Conservation (phyloP, 53 echinoderm and acorn worm genomes). For the Paelopatides confundens region DNA sequence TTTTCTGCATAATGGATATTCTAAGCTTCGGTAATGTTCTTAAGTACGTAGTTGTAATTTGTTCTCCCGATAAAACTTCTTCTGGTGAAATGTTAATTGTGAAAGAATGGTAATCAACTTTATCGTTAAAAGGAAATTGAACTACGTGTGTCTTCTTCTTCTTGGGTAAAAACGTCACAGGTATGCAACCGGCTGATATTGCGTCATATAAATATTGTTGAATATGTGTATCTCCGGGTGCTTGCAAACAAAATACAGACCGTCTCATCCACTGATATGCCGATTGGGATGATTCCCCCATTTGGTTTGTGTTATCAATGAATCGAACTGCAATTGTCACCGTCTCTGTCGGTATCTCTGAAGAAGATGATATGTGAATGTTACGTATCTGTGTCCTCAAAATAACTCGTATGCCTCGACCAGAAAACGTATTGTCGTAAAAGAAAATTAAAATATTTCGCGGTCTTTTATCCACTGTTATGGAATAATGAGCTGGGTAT, state of each 20-base stretch:
- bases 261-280: constrained; percentile 91
- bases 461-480: constrained; percentile 51
- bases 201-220: constrained; percentile 90
- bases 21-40: constrained; percentile 73
- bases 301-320: constrained; percentile 50
- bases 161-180: constrained; percentile 85
- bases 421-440: constrained; percentile 76
- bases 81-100: constrained; percentile 83
- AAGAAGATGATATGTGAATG: constrained; percentile 64
- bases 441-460: constrained; percentile 81
- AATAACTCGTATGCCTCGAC: constrained; percentile 69
- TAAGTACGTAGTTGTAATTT: constrained; percentile 65
- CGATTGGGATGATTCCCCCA: constrained; percentile 42
- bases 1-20: constrained; percentile 72
- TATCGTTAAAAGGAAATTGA: constrained; percentile 81
- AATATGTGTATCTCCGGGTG: constrained; percentile 85
- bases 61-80: constrained; percentile 70
- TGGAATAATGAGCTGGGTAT: constrained; percentile 82
- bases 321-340: constrained; percentile 45
- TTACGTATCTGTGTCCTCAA: constrained; percentile 56
- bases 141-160: constrained; percentile 58
- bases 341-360: neutral
- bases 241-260: constrained; percentile 85
- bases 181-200: constrained; percentile 87
- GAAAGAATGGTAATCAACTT: constrained; percentile 75